These are phyloP conservation scores for Dasypogon diadema DNA, from an alignment of 2,888 invertebrate species.

Conservation along the genomic window DNA sequence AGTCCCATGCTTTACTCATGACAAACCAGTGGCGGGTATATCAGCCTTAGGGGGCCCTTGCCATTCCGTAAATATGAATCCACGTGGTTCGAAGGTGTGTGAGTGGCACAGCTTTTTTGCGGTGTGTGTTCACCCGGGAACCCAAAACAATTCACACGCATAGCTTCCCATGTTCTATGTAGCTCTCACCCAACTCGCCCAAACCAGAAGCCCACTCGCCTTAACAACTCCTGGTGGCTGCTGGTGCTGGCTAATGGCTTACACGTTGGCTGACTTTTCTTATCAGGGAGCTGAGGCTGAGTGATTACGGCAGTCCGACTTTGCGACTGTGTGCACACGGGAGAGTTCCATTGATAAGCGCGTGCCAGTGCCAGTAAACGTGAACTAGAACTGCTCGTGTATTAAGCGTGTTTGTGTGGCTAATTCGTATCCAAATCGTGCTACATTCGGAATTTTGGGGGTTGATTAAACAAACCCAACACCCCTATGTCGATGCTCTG, in stretches of 20 bases:
- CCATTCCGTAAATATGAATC: neutral
- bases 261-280: slow-evolving; percentile 38
- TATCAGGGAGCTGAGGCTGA: slow-evolving; percentile 15
- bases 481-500: slow-evolving; percentile 28
- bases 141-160: slow-evolving; percentile 46
- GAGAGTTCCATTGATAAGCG: neutral
- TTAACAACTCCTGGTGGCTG: too few species aligned
- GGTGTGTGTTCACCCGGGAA: neutral
- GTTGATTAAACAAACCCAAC: slow-evolving; percentile 50
- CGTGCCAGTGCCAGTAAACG: slow-evolving; percentile 19
- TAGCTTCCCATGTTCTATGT: neutral
- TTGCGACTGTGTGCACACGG: neutral
- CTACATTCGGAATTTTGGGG: slow-evolving; percentile 46
- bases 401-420: slow-evolving; percentile 48
- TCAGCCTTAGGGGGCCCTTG: neutral
- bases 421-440: slow-evolving; percentile 53
- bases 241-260: slow-evolving; percentile 14
- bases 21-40: slow-evolving; percentile 33
- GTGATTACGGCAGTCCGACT: neutral
- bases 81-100: slow-evolving; percentile 27
- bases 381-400: slow-evolving; percentile 18
- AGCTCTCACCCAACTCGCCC: neutral
- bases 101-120: neutral
- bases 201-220: slow-evolving; percentile 43
- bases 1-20: too few species aligned